Base-by-base conservation (phyloP, 2,888 invertebrate genomes). In the Dasypolia templi region DNA sequence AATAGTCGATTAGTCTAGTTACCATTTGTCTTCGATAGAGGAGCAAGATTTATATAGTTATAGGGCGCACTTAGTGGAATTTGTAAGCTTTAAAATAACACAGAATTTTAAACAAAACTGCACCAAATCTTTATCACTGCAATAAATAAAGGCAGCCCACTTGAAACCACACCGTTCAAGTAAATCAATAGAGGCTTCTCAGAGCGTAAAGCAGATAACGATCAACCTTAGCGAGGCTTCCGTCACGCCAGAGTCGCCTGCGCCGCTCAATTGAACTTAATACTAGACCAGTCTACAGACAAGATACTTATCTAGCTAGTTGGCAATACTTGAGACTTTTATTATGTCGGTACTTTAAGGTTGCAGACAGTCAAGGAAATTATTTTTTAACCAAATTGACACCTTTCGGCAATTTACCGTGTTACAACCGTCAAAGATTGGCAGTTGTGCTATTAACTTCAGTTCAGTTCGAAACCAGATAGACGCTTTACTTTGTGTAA, bases 261-360 rank as follows among this genome's bases (percentile, higher is more conserved):
- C 72, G 66, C 59, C 68, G 73, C 42, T 73, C 73, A 77, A 83
- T 83, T 79, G 69, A 83, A 72, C 83, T n/a, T 73, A 77, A 77
- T 83, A 53, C 71, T 62, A 68, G 55, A 69, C 73, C 53, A 51
- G 69, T 55, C 53, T n/a, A 35, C 0, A 70, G 51, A 64, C 67
- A 32, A 49, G 56, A 32, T 66, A 69, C 44, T 63, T 51, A 44
- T 19, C 62, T 58, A 7, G 61, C 62, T 58, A 7, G 61, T 55
- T 68, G 6, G 19, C 12, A 12, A n/a, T 26, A 22, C 14, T 44
- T 32, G 35, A 35, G 35, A 35, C 3, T 3, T 35, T 44, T 46
- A 56, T 69, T 56, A 46, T 46, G 11, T 22, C 17, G 0, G 1
- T 32, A 56, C 46, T 46, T 68, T 39, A 35, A 26, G 11, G 17